These are phyloP conservation scores for Python bivittatus DNA, from an alignment of 2,113 vertebrate species.

Conservation along the genomic window DNA sequence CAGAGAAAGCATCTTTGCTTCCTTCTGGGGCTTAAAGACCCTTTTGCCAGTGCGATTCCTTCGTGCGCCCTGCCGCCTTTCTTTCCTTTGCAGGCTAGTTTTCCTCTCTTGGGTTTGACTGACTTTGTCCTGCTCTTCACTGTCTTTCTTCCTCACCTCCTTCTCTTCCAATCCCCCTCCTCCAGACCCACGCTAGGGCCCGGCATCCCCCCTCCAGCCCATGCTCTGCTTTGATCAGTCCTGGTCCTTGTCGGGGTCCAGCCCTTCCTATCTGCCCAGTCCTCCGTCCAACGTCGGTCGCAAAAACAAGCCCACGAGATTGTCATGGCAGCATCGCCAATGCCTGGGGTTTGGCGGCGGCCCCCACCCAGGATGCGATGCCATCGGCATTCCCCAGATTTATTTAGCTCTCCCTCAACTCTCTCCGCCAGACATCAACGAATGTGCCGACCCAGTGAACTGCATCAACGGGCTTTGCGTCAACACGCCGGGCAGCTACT, in stretches of 20 bases:
- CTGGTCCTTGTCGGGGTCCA: neutral
- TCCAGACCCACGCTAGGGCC: too few relatives aligned
- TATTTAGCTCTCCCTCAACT: neutral
- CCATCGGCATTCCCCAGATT: neutral
- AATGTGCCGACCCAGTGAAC: slow-evolving; percentile 90
- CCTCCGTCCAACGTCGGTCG: neutral
- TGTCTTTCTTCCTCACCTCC: too few relatives aligned
- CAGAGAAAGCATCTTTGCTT: too few relatives aligned
- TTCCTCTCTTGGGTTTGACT: too few relatives aligned
- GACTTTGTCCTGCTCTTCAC: too few relatives aligned
- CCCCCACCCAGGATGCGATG: neutral
- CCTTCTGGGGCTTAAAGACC: too few relatives aligned
- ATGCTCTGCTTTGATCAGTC: too few relatives aligned
- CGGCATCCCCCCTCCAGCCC: too few relatives aligned
- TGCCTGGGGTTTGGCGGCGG: neutral
- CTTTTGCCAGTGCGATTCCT: too few relatives aligned
- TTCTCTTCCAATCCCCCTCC: too few relatives aligned
- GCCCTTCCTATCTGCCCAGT: neutral
- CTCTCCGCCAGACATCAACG: slow-evolving; percentile 84
- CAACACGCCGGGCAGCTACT: slow-evolving; percentile 90
- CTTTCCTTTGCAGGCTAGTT: too few relatives aligned
- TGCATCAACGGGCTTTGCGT: slow-evolving; percentile 92
- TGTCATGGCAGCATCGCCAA: fast-evolving
- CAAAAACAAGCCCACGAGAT: neutral
- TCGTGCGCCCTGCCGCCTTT: too few relatives aligned